phyloP scores from a whole-genome alignment of 2,113 vertebrate species.

The Hucho hucho region DNA sequence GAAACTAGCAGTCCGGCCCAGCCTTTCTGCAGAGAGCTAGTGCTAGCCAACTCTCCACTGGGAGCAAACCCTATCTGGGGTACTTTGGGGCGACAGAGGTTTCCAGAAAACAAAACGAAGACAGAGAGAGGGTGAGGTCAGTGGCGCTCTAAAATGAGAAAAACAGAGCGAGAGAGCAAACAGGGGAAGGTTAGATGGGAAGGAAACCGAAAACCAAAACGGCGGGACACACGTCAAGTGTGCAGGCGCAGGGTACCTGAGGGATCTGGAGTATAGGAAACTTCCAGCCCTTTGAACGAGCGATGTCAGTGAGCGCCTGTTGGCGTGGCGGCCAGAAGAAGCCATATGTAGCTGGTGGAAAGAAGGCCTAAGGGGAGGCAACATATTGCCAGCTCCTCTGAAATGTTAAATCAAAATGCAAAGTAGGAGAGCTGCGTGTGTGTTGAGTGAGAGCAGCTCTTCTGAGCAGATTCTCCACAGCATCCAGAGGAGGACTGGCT shows the following conservation, averaged over 20 bases:
- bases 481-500: conserved; percentile 71
- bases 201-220: background rate
- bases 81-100: conserved; percentile 27
- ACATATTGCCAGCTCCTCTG: conserved; percentile 75
- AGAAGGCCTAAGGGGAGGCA: conserved; percentile 65
- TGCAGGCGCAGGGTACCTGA: conserved; percentile 51
- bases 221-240: conserved; percentile 48
- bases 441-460: too few species aligned
- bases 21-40: conserved; percentile 25
- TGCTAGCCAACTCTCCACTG: conserved; percentile 33
- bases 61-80: conserved; percentile 27
- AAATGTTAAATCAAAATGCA: conserved; percentile 82
- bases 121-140: conserved; percentile 42
- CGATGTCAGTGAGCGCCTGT: conserved; percentile 55
- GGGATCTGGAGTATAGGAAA: conserved; percentile 62
- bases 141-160: conserved; percentile 30
- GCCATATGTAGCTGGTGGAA: conserved; percentile 66
- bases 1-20: conserved; percentile 1
- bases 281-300: conserved; percentile 65
- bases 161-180: conserved; percentile 23
- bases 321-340: conserved; percentile 47
- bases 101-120: conserved; percentile 52
- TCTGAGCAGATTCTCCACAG: conserved; percentile 69
- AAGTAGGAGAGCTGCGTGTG: conserved; percentile 65
- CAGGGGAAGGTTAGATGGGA: conserved; percentile 29